phyloP scores from a whole-genome alignment of 2,797 vertebrate species.

The Pantherophis vulpinus region DNA sequence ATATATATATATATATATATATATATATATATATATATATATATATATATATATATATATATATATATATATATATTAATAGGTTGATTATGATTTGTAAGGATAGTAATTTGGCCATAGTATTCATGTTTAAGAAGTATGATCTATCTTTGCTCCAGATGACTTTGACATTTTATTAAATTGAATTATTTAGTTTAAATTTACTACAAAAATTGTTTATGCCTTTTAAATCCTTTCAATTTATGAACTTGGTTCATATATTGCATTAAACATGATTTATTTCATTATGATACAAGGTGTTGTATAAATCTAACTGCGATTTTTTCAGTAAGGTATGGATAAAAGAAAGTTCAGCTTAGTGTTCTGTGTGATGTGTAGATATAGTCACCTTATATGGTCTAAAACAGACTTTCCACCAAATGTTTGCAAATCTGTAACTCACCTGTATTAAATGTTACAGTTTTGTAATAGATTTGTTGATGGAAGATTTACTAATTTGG shows the following conservation, averaged over 20 bases:
- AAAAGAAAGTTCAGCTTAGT: not conserved
- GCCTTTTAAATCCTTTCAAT: not conserved
- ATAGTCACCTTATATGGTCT: not conserved
- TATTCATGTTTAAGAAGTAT: not conserved
- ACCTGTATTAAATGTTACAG: not conserved
- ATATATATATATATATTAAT: not conserved
- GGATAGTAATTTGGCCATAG: not conserved
- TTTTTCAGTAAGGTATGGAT: not conserved
- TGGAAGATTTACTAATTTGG: not conserved
- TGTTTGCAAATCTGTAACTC: not conserved
- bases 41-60: no score
- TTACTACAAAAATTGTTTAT: not conserved
- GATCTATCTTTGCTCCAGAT: not conserved
- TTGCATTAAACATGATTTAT: not conserved
- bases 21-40: not conserved
- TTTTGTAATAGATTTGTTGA: not conserved
- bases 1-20: no score
- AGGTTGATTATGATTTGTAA: not conserved
- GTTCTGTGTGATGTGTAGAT: not conserved
- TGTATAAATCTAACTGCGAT: not conserved
- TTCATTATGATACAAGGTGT: not conserved
- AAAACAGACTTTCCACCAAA: not conserved
- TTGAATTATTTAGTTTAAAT: not conserved
- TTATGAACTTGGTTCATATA: not conserved
- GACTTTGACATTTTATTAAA: not conserved